A percentile compares a stretch with the other conserved stretches of the same genome.
Evolutionary conservation across 2,888 invertebrate species (phyloP).

Genomic region (Hyppa rectilinea): DNA sequence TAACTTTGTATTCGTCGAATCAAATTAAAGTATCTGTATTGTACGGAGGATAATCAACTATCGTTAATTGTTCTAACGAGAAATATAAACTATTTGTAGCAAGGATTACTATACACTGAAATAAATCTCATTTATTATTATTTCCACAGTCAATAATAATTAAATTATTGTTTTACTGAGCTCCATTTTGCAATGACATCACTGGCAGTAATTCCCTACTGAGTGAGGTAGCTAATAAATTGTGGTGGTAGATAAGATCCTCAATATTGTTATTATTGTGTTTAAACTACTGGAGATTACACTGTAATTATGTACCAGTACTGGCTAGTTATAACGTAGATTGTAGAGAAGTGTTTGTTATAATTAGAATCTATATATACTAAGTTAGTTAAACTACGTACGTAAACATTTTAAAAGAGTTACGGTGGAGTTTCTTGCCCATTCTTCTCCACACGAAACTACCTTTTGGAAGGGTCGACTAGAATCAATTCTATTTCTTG

Average conservation of each 20-base stretch:
- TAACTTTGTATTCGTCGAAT: not conserved
- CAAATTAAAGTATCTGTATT: slow-evolving; percentile 1
- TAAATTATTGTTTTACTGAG: slow-evolving; percentile 41
- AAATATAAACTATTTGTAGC: not conserved
- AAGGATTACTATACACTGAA: slow-evolving; percentile 2
- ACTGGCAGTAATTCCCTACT: slow-evolving; percentile 32
- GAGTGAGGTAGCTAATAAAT: slow-evolving; percentile 55
- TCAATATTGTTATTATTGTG: slow-evolving; percentile 52
- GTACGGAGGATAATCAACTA: not conserved
- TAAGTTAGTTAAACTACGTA: too few relatives aligned
- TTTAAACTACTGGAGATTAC: slow-evolving; percentile 57
- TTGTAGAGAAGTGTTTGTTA: slow-evolving; percentile 11
- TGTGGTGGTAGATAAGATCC: slow-evolving; percentile 53
- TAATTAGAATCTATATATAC: too few relatives aligned
- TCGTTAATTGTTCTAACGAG: not conserved
- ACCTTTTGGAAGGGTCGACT: too few relatives aligned
- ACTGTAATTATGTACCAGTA: slow-evolving; percentile 33
- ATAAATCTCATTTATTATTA: slow-evolving; percentile 13
- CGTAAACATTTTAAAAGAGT: too few relatives aligned
- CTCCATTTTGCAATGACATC: slow-evolving; percentile 23
- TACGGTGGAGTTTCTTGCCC: too few relatives aligned
- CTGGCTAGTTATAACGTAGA: slow-evolving; percentile 3
- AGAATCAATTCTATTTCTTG: too few relatives aligned
- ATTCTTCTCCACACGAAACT: too few relatives aligned
- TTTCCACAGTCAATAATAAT: slow-evolving; percentile 18